Evolutionary conservation across 2,888 invertebrate genomes (phyloP), one percentile per base, ranked within the genome.

Genomic region (Marronus borbonicus): DNA sequence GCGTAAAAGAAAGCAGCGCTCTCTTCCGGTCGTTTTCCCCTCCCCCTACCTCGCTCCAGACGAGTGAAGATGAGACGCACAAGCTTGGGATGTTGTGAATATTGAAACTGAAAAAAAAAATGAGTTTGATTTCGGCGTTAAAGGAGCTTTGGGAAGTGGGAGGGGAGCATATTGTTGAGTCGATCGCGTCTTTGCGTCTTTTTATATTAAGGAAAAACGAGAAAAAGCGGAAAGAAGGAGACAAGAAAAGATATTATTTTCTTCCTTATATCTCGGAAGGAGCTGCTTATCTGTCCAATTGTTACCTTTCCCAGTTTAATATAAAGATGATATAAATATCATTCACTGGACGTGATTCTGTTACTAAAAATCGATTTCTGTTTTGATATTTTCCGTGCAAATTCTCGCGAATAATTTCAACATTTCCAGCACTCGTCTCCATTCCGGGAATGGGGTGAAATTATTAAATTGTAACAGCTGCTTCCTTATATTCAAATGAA

Each of bases 81-180:
- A 44, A 44, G 31, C 52, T 36, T n/a, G 7, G 55, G 14, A 5
- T 5, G 20, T 55, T 36, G 36, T 65, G 69, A 69, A 69, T 69
- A 69, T 69, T 69, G 69, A 69, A 69, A 69, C 28, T 24, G 69
- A 24, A 69, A 69, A 69, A 24, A 69, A 12, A 44, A 44, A 52
- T 50, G 69, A 69, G 52, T 69, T 69, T 69, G 52, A 69, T 69
- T 69, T 69, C 31, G 31, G 50, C 69, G 69, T 17, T 69, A 69
- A 69, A 52, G 28, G 52, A 20, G 28, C 64, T 12, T 24, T 24
- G 24, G 24, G 24, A 31, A 31, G 31, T 31, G 31, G 31, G 5
- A 31, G 0, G 31, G 5, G 31, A 3, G 14, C 12, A 36, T 24
- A 24, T 68, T 50, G 49, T 44, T 24, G 49, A 4, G 10, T 12